A percentile compares a stretch with the other conserved stretches of the same genome.
Evolutionary conservation across 2,797 vertebrate species (phyloP).

Genomic region (Acanthis flammea): DNA sequence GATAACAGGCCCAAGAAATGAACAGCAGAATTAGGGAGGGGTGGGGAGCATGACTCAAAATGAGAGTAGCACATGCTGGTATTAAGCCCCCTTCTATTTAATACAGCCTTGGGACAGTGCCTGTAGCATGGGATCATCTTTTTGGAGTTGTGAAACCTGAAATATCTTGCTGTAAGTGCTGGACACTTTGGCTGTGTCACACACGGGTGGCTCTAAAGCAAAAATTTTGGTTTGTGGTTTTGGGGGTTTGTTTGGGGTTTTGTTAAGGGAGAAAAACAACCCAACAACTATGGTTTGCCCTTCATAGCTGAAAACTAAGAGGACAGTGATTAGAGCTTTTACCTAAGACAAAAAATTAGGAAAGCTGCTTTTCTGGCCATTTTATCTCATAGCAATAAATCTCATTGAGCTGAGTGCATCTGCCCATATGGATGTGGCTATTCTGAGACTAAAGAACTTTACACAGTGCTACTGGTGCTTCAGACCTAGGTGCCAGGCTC

Average conservation of each 20-base stretch:
- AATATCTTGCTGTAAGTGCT: not conserved
- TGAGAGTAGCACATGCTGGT: not conserved
- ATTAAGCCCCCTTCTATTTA: not conserved
- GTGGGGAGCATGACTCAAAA: not conserved
- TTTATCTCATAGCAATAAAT: not conserved
- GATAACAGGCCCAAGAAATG: fast-evolving
- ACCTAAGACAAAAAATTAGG: not conserved
- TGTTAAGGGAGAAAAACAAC: not conserved
- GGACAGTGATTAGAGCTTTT: not conserved
- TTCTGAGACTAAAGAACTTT: not conserved
- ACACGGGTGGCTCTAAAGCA: fast-evolving
- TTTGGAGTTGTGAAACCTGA: not conserved
- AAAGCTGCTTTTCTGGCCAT: conserved; percentile 31
- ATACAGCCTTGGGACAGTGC: not conserved
- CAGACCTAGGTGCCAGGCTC: not conserved
- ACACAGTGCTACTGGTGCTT: not conserved
- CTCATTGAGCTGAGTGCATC: not conserved
- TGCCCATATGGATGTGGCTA: not conserved
- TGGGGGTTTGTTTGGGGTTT: not conserved
- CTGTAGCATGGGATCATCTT: not conserved
- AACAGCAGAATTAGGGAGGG: not conserved
- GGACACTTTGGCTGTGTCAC: not conserved
- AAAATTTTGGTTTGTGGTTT: not conserved
- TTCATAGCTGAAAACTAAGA: not conserved
- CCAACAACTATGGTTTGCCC: not conserved